Evolutionary conservation across 2,888 invertebrate species (phyloP).

Genomic region (Drosophila ustulata): DNA sequence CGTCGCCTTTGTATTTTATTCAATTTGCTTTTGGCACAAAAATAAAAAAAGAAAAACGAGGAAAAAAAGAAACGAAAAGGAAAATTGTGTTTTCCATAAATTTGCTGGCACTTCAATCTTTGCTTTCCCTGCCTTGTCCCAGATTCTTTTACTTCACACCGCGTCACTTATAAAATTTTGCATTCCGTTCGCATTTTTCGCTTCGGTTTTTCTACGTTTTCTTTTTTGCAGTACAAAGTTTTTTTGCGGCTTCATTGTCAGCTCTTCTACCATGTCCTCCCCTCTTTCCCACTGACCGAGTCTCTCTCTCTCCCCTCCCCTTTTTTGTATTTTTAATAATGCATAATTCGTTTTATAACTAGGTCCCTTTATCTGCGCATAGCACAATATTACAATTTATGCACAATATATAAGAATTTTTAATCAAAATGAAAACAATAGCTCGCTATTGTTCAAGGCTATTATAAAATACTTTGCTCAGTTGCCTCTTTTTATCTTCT

Average conservation of each 20-base stretch:
- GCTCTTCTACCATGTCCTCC: slow-evolving; percentile 44
- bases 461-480: slow-evolving; percentile 68
- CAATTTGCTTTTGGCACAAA: slow-evolving; percentile 67
- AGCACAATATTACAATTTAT: slow-evolving; percentile 66
- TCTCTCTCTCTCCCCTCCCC: slow-evolving; percentile 1
- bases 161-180: slow-evolving; percentile 56
- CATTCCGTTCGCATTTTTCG: slow-evolving; percentile 64
- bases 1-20: slow-evolving; percentile 71
- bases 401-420: slow-evolving; percentile 60
- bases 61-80: slow-evolving; percentile 29
- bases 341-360: slow-evolving; percentile 79
- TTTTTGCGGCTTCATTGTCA: slow-evolving; percentile 76
- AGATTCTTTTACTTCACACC: slow-evolving; percentile 48
- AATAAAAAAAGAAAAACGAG: slow-evolving; percentile 1
- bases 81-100: slow-evolving; percentile 75
- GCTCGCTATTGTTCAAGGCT: slow-evolving; percentile 67
- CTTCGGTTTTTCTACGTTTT: slow-evolving; percentile 6
- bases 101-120: slow-evolving; percentile 77
- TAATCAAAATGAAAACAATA: slow-evolving; percentile 78
- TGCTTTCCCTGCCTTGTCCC: slow-evolving; percentile 1
- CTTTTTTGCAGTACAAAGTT: slow-evolving; percentile 53
- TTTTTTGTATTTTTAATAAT: slow-evolving; percentile 75
- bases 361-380: slow-evolving; percentile 38
- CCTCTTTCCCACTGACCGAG: background rate
- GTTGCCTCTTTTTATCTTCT: slow-evolving; percentile 14